phyloP scores from a whole-genome alignment of 1,140 invertebrate species.

The Campoletis sonorensis region DNA sequence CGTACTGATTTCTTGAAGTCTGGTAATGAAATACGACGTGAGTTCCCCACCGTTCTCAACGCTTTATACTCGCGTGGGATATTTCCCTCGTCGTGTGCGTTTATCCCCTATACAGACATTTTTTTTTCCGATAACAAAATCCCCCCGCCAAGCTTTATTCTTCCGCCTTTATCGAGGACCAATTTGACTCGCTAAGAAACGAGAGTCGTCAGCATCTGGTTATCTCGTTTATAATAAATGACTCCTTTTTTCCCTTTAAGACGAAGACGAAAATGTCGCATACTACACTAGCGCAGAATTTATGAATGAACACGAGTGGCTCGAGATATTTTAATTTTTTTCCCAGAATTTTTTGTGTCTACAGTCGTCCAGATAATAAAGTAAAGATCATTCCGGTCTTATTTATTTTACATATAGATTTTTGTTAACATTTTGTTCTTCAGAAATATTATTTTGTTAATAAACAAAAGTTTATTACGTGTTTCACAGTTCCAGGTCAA shows the following conservation, averaged over 20 bases:
- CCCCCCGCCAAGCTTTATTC: not conserved
- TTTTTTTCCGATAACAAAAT: not conserved
- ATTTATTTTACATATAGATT: no score
- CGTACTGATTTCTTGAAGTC: slow-evolving; percentile 48
- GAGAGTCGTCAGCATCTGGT: not conserved
- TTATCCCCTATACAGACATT: not conserved
- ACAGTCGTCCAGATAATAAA: not conserved
- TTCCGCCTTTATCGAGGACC: not conserved
- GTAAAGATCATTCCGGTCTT: no score
- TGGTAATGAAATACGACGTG: not conserved
- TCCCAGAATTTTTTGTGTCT: not conserved
- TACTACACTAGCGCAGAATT: not conserved
- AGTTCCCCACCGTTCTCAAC: slow-evolving; percentile 24
- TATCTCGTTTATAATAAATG: not conserved
- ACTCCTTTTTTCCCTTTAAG: not conserved
- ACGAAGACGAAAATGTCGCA: not conserved
- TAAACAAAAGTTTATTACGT: no score
- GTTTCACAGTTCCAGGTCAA: no score
- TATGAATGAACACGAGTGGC: slow-evolving; percentile 11
- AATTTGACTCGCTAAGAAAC: not conserved
- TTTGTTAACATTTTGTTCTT: no score
- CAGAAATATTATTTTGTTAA: no score
- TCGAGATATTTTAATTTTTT: not conserved
- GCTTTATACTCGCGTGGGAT: not conserved
- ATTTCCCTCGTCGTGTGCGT: slow-evolving; percentile 7